Percentiles rank a stretch among this genome's conserved stretches.
These are phyloP conservation scores for Promerops cafer DNA, from an alignment of 2,113 vertebrate genomes.

Conservation along the genomic window DNA sequence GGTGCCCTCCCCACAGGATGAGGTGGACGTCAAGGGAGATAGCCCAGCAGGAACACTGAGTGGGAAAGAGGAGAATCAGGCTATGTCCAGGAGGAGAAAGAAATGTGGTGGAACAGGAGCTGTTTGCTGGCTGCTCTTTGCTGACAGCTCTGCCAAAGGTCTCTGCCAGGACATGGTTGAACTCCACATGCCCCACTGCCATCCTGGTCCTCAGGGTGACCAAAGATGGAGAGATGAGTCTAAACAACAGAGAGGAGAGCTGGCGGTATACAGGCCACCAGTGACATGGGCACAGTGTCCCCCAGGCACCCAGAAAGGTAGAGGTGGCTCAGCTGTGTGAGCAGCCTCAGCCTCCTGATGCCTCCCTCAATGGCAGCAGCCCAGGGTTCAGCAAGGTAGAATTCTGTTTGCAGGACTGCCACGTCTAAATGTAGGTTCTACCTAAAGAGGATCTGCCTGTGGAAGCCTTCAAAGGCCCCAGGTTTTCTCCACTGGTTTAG, in stretches of 20 bases:
- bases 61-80: neutral
- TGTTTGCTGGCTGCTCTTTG: neutral
- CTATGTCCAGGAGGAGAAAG: neutral
- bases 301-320: neutral
- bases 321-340: neutral
- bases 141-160: neutral
- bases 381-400: neutral
- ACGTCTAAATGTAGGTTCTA: neutral
- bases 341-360: neutral
- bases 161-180: neutral
- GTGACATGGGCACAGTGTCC: neutral
- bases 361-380: neutral
- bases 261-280: neutral
- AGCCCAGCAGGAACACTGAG: rapidly evolving
- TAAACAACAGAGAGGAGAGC: neutral
- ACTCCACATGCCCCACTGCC: neutral
- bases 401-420: neutral
- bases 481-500: neutral
- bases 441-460: neutral
- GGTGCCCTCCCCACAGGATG: rapidly evolving
- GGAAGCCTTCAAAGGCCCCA: neutral
- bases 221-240: neutral
- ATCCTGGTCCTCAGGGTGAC: neutral
- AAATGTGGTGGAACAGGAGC: neutral
- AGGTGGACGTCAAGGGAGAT: neutral